These are phyloP conservation scores for Muraenolepis orangiensis DNA, from an alignment of 2,797 vertebrate species.

Conservation along the genomic window DNA sequence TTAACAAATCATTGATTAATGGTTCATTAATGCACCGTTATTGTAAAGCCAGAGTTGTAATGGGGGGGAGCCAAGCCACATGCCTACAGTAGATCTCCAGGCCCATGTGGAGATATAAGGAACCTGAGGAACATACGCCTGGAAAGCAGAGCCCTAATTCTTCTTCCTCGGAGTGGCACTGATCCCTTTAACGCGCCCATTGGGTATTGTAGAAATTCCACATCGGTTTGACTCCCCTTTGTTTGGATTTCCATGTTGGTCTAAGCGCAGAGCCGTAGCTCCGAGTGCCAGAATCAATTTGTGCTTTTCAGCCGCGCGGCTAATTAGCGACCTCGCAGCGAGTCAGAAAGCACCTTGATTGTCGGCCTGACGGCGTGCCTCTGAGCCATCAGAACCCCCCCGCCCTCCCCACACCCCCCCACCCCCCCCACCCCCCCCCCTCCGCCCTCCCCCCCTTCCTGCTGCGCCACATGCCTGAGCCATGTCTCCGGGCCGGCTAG, in stretches of 20 bases:
- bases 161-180: constrained; percentile 5
- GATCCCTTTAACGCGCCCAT: constrained; percentile 30
- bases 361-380: constrained; percentile 37
- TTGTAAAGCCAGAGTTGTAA: neutral
- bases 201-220: constrained; percentile 41
- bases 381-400: constrained; percentile 49
- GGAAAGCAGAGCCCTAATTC: neutral
- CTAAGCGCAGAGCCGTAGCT: constrained; percentile 30
- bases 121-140: neutral
- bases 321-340: constrained; percentile 44
- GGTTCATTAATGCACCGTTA: no score
- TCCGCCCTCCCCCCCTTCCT: constrained; percentile 60
- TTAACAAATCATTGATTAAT: no score
- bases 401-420: constrained; percentile 54
- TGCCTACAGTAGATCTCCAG: no score
- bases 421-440: constrained; percentile 57
- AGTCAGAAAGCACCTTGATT: constrained; percentile 52
- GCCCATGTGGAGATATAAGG: neutral
- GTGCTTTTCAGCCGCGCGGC: constrained; percentile 22
- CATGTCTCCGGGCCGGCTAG: constrained; percentile 53
- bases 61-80: neutral
- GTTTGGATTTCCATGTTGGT: constrained; percentile 42
- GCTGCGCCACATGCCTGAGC: constrained; percentile 67
- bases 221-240: constrained; percentile 25
- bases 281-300: constrained; percentile 53